A percentile compares a stretch with the other conserved stretches of the same genome.
Conservation (phyloP, 2,888 invertebrate species). For the Blastobasis adustella region DNA sequence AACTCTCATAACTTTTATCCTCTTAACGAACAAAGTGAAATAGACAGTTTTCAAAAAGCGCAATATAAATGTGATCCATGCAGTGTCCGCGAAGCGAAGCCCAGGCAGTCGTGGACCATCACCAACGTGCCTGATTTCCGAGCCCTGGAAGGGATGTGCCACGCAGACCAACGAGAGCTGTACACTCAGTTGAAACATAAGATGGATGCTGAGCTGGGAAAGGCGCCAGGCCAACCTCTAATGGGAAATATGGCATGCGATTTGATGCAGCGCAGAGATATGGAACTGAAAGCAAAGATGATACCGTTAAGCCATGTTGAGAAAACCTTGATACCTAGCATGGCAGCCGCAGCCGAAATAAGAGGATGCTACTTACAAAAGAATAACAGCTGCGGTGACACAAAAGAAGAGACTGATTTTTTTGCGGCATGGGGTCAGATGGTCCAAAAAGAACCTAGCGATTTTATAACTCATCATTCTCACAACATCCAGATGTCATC, state of each 20-base stretch:
- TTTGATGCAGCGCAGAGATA: constrained; percentile 56
- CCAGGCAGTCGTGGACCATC: constrained; percentile 69
- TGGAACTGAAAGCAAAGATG: constrained; percentile 68
- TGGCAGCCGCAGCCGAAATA: constrained; percentile 56
- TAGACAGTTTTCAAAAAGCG: constrained; percentile 52
- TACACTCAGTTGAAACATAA: constrained; percentile 64
- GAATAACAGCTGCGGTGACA: constrained; percentile 68
- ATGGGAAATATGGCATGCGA: constrained; percentile 52
- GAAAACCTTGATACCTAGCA: constrained; percentile 61
- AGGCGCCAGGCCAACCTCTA: constrained; percentile 55
- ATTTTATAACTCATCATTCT: constrained; percentile 67
- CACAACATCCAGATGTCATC: constrained; percentile 59
- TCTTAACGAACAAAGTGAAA: constrained; percentile 51
- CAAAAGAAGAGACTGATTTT: constrained; percentile 70
- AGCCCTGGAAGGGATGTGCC: constrained; percentile 56
- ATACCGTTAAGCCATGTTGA: constrained; percentile 67
- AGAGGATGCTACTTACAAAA: constrained; percentile 57
- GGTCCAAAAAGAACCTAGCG: constrained; percentile 70
- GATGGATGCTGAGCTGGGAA: constrained; percentile 65
- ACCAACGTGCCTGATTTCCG: constrained; percentile 62
- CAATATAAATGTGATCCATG: constrained; percentile 62
- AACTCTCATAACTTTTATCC: constrained; percentile 58
- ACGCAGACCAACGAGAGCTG: constrained; percentile 58
- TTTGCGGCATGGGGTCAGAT: constrained; percentile 74
- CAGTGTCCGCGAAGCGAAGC: constrained; percentile 55